Evolutionary conservation across 1,140 invertebrate genomes (phyloP).

Genomic region (Hirudo medicinalis): DNA sequence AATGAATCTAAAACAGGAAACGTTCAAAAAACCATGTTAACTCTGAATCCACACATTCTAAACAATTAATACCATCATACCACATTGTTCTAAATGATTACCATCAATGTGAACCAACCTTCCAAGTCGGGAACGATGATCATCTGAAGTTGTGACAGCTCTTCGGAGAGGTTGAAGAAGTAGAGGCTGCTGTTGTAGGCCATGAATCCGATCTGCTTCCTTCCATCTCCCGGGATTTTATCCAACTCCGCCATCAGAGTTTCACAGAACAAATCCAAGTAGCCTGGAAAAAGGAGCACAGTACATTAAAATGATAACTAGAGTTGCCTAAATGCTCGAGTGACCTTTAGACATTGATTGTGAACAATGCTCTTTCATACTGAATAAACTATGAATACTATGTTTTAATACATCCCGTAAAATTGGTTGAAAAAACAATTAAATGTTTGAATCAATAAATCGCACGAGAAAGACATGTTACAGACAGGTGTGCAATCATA

Average conservation of each 20-base stretch:
- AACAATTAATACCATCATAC: too few relatives aligned
- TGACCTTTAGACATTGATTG: not conserved
- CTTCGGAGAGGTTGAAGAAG: slow-evolving; percentile 82
- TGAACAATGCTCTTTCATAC: not conserved
- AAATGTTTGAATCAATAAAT: not conserved
- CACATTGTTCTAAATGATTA: not conserved
- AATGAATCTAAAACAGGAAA: too few relatives aligned
- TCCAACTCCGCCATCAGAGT: slow-evolving; percentile 66
- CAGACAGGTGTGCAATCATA: not conserved
- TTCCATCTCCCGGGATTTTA: slow-evolving; percentile 76
- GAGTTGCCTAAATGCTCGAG: not conserved
- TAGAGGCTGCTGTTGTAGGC: slow-evolving; percentile 81
- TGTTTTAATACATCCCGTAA: too few relatives aligned
- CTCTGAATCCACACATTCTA: too few relatives aligned
- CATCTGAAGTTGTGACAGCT: slow-evolving; percentile 69
- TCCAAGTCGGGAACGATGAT: slow-evolving; percentile 85
- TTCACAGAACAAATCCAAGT: slow-evolving; percentile 71
- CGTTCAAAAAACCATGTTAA: too few relatives aligned
- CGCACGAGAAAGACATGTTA: not conserved
- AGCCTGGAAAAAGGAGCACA: slow-evolving; percentile 45
- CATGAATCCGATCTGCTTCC: slow-evolving; percentile 85
- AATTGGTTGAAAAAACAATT: not conserved
- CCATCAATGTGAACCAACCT: slow-evolving; percentile 45
- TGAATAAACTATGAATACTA: not conserved
- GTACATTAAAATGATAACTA: not conserved